Conservation (phyloP, 2,888 invertebrate species). For the Eurytoma adleriae region DNA sequence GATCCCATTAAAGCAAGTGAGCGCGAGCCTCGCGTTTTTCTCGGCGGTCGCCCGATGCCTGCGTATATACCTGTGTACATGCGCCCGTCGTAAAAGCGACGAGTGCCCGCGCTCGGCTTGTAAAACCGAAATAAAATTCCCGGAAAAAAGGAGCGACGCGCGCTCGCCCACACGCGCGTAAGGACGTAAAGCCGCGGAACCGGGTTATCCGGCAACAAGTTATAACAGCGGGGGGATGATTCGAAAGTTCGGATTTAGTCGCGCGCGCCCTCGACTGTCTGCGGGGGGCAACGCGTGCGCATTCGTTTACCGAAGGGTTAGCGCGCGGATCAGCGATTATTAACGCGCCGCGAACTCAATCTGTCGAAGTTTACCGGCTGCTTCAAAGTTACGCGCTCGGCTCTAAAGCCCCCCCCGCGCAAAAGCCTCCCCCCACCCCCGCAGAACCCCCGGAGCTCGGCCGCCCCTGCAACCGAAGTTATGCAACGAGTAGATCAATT, state of each 20-base stretch:
- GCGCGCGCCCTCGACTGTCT: not conserved
- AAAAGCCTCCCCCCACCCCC: too few relatives aligned
- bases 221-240: slow-evolving; percentile 37
- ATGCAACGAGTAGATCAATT: slow-evolving; percentile 37
- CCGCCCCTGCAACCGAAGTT: not conserved
- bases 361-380: not conserved
- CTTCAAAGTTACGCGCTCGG: slow-evolving; percentile 17
- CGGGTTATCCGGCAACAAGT: slow-evolving; percentile 52
- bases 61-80: slow-evolving; percentile 23
- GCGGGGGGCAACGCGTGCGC: not conserved
- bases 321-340: slow-evolving; percentile 14
- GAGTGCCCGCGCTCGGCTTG: slow-evolving; percentile 37
- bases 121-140: slow-evolving; percentile 54
- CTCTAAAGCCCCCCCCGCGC: not conserved
- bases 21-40: slow-evolving; percentile 39
- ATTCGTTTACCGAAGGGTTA: not conserved
- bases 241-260: slow-evolving; percentile 44
- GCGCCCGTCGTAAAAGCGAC: slow-evolving; percentile 43
- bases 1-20: slow-evolving; percentile 54
- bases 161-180: not conserved
- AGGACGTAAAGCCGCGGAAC: slow-evolving; percentile 25
- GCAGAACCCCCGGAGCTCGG: too few relatives aligned
- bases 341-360: slow-evolving; percentile 36
- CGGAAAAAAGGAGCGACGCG: not conserved
- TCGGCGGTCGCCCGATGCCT: not conserved